These are phyloP conservation scores for Zoanthus sansibaricus DNA, from an alignment of 92 coral and sea anemone genomes.

Conservation along the genomic window DNA sequence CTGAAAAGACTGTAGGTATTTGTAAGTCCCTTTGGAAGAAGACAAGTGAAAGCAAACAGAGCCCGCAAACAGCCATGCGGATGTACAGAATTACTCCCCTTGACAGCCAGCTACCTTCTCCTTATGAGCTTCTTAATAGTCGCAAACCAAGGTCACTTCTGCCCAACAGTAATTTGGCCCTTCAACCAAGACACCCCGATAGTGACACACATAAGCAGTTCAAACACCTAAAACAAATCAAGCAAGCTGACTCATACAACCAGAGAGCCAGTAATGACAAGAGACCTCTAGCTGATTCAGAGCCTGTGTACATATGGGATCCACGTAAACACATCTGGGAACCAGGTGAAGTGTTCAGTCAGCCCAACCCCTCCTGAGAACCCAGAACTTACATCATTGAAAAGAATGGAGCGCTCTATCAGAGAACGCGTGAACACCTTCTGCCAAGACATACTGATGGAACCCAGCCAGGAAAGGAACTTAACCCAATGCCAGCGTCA, in stretches of 20 bases:
- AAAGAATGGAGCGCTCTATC: conserved; percentile 9
- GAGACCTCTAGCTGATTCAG: conserved; percentile 5
- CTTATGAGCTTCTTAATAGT: conserved; percentile 1
- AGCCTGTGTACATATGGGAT: background rate
- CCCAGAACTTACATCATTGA: conserved; percentile 64
- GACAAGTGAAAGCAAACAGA: conserved; percentile 58
- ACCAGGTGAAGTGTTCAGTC: conserved; percentile 22
- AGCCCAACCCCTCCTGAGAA: conserved; percentile 52
- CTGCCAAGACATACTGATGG: conserved; percentile 20
- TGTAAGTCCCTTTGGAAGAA: conserved; percentile 60
- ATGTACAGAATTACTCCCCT: conserved; percentile 52
- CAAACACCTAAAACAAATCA: conserved; percentile 44
- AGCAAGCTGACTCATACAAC: conserved; percentile 53
- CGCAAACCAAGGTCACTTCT: conserved; percentile 58
- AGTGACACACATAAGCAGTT: conserved; percentile 42
- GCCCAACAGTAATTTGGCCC: conserved; percentile 46
- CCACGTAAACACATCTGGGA: background rate
- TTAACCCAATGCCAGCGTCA: background rate
- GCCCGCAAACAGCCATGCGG: conserved; percentile 66
- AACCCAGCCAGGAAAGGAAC: background rate
- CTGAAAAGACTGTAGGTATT: conserved; percentile 54
- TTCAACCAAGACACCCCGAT: conserved; percentile 57
- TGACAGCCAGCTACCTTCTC: conserved; percentile 1
- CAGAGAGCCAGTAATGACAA: conserved; percentile 46
- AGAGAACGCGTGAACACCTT: conserved; percentile 65